These are phyloP conservation scores for Nyctereutes procyonoides DNA, from an alignment of 2,113 vertebrate genomes.

Conservation along the genomic window DNA sequence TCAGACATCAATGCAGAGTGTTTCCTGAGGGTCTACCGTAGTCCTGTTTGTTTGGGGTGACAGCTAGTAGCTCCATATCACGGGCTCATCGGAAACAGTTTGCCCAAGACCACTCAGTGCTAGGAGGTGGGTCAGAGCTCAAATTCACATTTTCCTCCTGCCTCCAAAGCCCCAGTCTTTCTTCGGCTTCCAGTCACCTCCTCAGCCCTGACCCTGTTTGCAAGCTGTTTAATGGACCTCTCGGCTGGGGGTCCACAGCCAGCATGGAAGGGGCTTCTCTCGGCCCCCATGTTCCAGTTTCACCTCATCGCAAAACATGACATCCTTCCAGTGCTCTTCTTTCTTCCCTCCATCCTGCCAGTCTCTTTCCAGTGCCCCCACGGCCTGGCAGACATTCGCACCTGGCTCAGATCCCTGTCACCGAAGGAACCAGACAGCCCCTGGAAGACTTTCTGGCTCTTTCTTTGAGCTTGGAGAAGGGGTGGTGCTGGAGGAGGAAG, in stretches of 20 bases:
- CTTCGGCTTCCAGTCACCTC: rapidly evolving
- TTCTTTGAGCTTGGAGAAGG: constrained; percentile 24
- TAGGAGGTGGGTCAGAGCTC: not conserved
- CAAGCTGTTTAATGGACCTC: not conserved
- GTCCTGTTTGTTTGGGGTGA: not conserved
- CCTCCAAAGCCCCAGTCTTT: not conserved
- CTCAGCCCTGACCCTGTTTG: not conserved
- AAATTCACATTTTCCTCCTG: not conserved
- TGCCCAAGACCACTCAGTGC: not conserved
- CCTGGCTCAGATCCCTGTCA: constrained; percentile 24
- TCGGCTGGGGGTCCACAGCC: rapidly evolving
- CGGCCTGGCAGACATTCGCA: not conserved
- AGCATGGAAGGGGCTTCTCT: not conserved
- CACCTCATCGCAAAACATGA: not conserved
- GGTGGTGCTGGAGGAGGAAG: not conserved
- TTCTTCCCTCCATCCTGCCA: not conserved
- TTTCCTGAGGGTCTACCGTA: not conserved
- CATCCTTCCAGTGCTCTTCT: not conserved
- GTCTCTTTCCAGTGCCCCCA: not conserved
- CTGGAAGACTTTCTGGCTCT: constrained; percentile 43
- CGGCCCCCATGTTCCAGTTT: rapidly evolving
- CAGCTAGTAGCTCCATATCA: not conserved
- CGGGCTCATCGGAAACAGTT: not conserved
- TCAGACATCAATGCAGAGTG: not conserved
- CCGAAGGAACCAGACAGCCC: constrained; percentile 55